Conservation (phyloP, 2,113 vertebrate species). For the Todiramphus saurophagus region DNA sequence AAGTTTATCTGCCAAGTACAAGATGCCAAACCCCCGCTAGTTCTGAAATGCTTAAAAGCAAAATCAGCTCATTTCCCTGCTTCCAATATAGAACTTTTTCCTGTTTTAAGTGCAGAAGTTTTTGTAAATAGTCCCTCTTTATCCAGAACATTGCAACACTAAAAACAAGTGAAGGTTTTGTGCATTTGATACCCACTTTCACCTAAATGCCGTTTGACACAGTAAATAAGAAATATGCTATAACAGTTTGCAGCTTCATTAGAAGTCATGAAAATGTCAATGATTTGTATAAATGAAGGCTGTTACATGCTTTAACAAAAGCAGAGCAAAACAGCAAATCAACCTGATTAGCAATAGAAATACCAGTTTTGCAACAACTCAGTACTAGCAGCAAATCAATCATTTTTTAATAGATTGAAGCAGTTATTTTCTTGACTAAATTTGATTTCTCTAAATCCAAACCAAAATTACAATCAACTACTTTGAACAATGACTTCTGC, state of each 20-base stretch:
- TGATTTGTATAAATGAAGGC: not conserved
- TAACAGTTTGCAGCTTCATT: not conserved
- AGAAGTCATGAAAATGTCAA: not conserved
- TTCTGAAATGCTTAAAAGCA: not conserved
- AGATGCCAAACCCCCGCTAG: not conserved
- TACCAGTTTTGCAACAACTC: not conserved
- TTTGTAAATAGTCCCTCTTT: not conserved
- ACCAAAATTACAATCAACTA: conserved; percentile 32
- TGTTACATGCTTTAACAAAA: not conserved
- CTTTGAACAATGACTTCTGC: not conserved
- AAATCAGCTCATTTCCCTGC: not conserved
- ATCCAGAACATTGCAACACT: not conserved
- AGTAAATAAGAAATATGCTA: not conserved
- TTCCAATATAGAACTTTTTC: not conserved
- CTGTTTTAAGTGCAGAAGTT: not conserved
- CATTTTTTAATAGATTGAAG: not conserved
- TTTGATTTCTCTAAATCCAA: conserved; percentile 11
- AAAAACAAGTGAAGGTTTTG: not conserved
- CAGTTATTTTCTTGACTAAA: not conserved
- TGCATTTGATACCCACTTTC: not conserved
- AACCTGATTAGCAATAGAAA: not conserved
- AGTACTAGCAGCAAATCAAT: not conserved
- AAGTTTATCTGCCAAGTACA: not conserved
- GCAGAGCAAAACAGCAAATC: not conserved
- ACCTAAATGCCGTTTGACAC: not conserved